phyloP scores from a whole-genome alignment of 2,888 invertebrate species.

The Athalia cordata region DNA sequence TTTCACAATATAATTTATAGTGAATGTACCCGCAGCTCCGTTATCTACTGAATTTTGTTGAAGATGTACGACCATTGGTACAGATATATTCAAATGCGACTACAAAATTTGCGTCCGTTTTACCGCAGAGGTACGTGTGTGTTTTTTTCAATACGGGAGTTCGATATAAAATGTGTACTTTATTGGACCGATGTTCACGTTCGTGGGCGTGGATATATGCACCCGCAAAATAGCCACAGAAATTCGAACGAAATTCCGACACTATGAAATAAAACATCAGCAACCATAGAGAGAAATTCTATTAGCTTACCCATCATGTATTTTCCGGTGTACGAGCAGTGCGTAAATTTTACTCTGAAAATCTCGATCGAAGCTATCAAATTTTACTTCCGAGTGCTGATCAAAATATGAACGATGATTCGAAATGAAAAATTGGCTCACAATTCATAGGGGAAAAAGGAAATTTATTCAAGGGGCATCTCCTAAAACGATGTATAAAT shows the following conservation, averaged over 20 bases:
- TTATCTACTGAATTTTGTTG: constrained; percentile 36
- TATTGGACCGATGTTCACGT: constrained; percentile 36
- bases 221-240: constrained; percentile 21
- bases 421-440: too few relatives aligned
- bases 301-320: constrained; percentile 8
- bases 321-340: not conserved
- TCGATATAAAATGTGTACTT: constrained; percentile 34
- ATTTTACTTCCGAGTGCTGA: not conserved
- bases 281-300: constrained; percentile 7
- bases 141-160: constrained; percentile 20
- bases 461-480: too few relatives aligned
- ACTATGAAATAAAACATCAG: constrained; percentile 23
- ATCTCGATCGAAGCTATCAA: not conserved
- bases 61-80: constrained; percentile 33
- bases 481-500: too few relatives aligned
- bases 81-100: constrained; percentile 42
- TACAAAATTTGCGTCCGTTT: constrained; percentile 37
- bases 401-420: not conserved
- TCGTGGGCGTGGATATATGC: constrained; percentile 16
- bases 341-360: not conserved
- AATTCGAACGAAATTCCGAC: constrained; percentile 18
- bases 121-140: constrained; percentile 29
- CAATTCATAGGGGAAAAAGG: too few relatives aligned
- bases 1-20: not conserved
- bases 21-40: not conserved